These are phyloP conservation scores for Saccostrea echinata DNA, from an alignment of 1,140 invertebrate genomes.

Conservation along the genomic window DNA sequence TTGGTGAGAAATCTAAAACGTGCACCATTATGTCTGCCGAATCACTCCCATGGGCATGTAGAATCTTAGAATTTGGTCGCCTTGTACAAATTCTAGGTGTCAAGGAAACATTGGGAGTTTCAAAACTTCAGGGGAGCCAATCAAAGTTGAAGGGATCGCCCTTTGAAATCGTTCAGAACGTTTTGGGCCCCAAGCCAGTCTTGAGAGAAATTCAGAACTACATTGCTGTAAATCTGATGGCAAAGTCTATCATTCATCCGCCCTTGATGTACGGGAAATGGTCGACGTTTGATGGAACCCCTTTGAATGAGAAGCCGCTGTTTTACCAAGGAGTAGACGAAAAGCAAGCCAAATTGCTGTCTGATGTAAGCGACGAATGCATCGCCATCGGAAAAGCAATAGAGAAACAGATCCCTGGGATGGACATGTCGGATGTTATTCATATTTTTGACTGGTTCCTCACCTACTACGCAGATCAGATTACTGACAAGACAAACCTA, in stretches of 20 bases:
- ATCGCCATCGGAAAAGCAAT: constrained; percentile 61
- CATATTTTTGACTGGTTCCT: constrained; percentile 69
- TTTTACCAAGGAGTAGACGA: constrained; percentile 72
- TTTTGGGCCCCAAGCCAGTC: constrained; percentile 62
- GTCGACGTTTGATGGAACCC: constrained; percentile 61
- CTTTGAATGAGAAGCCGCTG: constrained; percentile 57
- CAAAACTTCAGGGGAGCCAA: constrained; percentile 57
- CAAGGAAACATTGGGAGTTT: constrained; percentile 62
- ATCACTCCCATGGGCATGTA: constrained; percentile 68
- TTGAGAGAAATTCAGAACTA: constrained; percentile 60
- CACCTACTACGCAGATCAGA: constrained; percentile 61
- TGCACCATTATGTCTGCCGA: constrained; percentile 62
- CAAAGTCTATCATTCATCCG: constrained; percentile 66
- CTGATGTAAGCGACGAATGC: constrained; percentile 64
- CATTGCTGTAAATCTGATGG: constrained; percentile 65
- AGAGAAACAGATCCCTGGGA: constrained; percentile 42
- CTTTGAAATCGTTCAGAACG: constrained; percentile 57
- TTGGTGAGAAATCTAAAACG: constrained; percentile 54
- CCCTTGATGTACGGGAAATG: constrained; percentile 69
- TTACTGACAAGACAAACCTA: constrained; percentile 61
- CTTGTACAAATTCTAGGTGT: constrained; percentile 62
- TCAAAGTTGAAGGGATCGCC: constrained; percentile 50
- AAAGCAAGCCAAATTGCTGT: constrained; percentile 57
- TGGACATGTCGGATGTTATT: constrained; percentile 64
- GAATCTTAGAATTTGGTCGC: constrained; percentile 66